These are phyloP conservation scores for Urosaurus nigricauda DNA, from an alignment of 2,797 vertebrate genomes.

Conservation along the genomic window DNA sequence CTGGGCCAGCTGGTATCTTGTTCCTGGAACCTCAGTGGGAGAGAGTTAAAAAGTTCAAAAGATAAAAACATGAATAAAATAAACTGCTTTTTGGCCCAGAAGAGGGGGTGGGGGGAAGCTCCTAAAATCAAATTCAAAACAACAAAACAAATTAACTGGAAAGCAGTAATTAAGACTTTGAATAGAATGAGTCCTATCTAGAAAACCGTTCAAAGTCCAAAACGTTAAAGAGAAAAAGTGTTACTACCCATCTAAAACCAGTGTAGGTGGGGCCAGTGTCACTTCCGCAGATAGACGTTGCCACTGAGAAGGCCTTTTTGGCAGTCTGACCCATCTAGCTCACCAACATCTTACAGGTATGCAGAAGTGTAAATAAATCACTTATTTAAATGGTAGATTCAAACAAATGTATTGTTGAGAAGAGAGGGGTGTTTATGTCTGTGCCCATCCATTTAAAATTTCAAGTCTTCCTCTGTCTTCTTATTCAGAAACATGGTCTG, in stretches of 20 bases:
- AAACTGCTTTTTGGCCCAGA: neutral
- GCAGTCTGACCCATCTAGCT: neutral
- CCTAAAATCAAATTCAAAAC: neutral
- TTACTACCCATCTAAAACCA: neutral
- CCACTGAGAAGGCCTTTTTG: neutral
- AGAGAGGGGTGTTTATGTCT: rapidly evolving
- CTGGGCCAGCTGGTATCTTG: neutral
- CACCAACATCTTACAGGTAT: neutral
- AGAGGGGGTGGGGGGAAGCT: neutral
- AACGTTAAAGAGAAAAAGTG: neutral
- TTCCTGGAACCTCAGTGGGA: neutral
- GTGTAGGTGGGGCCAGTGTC: neutral
- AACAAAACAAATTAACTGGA: neutral
- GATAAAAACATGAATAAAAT: neutral
- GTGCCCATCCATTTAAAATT: rapidly evolving
- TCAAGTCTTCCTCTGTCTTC: rapidly evolving
- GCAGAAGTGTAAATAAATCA: neutral
- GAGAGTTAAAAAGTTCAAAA: neutral
- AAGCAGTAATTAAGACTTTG: neutral
- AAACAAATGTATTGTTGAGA: neutral
- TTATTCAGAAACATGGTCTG: constrained; percentile 86
- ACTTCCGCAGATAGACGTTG: neutral
- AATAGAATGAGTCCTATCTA: neutral
- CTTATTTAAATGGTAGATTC: neutral
- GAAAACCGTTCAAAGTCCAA: neutral